Percentiles rank a stretch among this genome's conserved stretches.
Conservation (phyloP, 2,888 invertebrate genomes). For the Caenorhabditis doughertyi region DNA sequence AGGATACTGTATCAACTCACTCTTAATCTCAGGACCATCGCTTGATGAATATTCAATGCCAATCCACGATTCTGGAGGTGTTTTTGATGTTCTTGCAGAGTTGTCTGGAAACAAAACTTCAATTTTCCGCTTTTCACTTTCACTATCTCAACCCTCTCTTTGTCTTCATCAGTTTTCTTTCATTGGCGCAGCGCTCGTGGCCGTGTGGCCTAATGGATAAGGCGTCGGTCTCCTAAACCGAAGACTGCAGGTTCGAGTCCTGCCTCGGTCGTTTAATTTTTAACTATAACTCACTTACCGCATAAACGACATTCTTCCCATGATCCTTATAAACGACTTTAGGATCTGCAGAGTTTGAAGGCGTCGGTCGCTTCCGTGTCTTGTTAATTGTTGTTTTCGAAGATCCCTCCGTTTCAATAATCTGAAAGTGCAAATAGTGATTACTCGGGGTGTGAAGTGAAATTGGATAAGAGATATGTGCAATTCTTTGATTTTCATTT, state of each 20-base stretch:
- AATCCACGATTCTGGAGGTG: conserved; percentile 50
- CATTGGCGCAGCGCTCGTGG: not conserved
- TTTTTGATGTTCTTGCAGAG: conserved; percentile 72
- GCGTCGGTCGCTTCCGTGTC: conserved; percentile 57
- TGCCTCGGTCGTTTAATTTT: conserved; percentile 56
- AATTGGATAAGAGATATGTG: conserved; percentile 12
- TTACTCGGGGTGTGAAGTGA: not conserved
- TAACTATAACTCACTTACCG: conserved; percentile 56
- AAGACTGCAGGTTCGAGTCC: conserved; percentile 79
- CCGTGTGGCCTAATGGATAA: conserved; percentile 77
- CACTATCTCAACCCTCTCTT: not conserved
- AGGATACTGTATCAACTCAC: conserved; percentile 55
- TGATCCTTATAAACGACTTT: conserved; percentile 74
- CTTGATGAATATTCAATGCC: conserved; percentile 73
- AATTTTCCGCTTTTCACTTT: not conserved
- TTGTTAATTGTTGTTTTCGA: not conserved
- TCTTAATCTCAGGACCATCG: conserved; percentile 72
- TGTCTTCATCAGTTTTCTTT: not conserved
- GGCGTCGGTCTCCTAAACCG: conserved; percentile 81
- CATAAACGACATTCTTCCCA: conserved; percentile 74
- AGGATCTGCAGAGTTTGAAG: conserved; percentile 58
- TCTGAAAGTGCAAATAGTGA: conserved; percentile 51
- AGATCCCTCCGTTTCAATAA: conserved; percentile 57
- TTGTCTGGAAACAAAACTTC: conserved; percentile 68
- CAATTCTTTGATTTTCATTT: conserved; percentile 1